Evolutionary conservation across 2,888 invertebrate species (phyloP), one percentile per base, ranked within the genome.

Genomic region (Drosophila rellima): DNA sequence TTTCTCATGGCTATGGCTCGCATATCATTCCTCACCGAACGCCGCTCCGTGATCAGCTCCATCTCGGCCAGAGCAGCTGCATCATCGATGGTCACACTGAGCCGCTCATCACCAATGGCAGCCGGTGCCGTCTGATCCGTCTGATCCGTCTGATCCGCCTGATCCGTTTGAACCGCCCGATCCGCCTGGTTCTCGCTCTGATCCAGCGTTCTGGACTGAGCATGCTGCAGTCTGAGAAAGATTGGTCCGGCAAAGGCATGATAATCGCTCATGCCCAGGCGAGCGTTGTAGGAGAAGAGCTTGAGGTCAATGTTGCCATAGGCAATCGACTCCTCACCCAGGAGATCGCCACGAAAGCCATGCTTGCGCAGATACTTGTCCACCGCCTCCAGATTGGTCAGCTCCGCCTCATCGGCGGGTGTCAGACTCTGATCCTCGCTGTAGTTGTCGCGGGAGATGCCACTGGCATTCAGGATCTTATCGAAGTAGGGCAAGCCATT

Each of bases 241-340:
- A 92, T 90, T 0, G 92, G 92, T 0, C 92, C 92, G 0, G 92
- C 92, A 52, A 92, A 90, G 5, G 93, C 92, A 55, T 92, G 91
- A 60, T 91, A 92, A 48, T 92, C 91, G 52, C 90, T 91, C 47
- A 90, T 76, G 1, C 91, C 92, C 17, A 90, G 70, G 0, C 84
- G 82, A 0, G 92, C 88, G 45, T 91, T 91, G 70, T 91, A 92
- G 18, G 92, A 91, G 78, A 92, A 93, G 26, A 93, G 78, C 64
- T 93, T 93, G 17, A 93, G 84, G 67, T 93, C 93, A 40, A 92
- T 93, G 61, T 93, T 93, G 35, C 93, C 93, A 79, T 92, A 93
- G 2, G 93, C 92, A 47, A 92, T 90, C 1, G 91, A 90, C 55
- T 91, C 88, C 0, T 92, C 92, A 5, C 90, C 92, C 31, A 91